Evolutionary conservation across 30 jellyfish, hydroid and myxozoan genomes (phyloP), one percentile per base, ranked within the genome.

Genomic region (Nemopilema nomurai): DNA sequence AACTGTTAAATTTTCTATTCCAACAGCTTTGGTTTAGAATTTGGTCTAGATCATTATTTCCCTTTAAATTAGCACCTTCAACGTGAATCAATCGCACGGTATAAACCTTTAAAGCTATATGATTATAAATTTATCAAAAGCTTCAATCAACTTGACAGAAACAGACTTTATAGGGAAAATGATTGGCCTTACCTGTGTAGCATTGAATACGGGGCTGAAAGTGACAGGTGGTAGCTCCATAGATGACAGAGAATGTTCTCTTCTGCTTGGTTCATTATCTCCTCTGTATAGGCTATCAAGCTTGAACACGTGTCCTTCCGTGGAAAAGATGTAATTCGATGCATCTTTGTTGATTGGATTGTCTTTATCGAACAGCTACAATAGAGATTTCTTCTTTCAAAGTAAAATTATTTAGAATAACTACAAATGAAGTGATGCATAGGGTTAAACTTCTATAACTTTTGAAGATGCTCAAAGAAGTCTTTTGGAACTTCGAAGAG

Each of bases 281-380:
- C 70, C 94, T 71, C 96, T 69, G 92, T 92, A 92, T n/a, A 72
- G 68, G 25, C 81, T 84, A 64, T 92, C 97, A 24, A 94, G 73
- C 77, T 80, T 82, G 81, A 94, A 94, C 30, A 94, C 57, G 71
- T 94, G 99, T 51, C 99, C 99, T 76, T 94, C 99, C 19, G 99
- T 94, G 24, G 99, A 94, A 80, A 94, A 94, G 16, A 94, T 65
- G 83, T 96, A 94, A 30, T 94, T 82, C 51, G 99, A 94, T 21
- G 99, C 99, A 28, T 84, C 89, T 62, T 72, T 80, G 67, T 94
- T 94, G 18, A 89, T 87, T 1, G 99, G 99, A 71, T 94, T 94
- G 20, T 94, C 97, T 21, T 79, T 32, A 79, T 94, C 99, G 68
- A 94, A 94, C 67, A 94, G 63, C 98, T 92, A 52, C 18, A 87